Conservation (phyloP, 2,113 vertebrate genomes). For the Oncorhynchus clarkii region DNA sequence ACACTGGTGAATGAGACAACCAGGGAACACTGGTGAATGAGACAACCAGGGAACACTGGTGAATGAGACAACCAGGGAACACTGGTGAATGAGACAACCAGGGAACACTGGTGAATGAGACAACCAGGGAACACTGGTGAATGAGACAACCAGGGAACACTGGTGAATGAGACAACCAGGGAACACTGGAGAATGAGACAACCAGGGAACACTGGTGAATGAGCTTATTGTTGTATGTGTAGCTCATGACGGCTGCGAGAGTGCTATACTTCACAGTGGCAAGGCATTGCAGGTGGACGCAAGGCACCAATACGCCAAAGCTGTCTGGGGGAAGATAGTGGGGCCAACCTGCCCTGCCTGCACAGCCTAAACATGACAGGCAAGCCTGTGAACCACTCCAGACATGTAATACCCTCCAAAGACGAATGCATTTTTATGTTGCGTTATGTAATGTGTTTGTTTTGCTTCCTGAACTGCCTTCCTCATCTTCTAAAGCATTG, state of each 20-base stretch:
- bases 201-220: constrained; percentile 37
- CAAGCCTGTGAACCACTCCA: constrained; percentile 24
- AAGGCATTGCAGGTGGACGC: constrained; percentile 20
- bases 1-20: too few species aligned
- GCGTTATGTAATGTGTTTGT: background rate
- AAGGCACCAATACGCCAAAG: constrained; percentile 7
- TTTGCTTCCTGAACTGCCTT: background rate
- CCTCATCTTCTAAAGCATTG: background rate
- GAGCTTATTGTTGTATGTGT: constrained; percentile 79
- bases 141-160: too few species aligned
- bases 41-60: too few species aligned
- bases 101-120: too few species aligned
- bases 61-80: too few species aligned
- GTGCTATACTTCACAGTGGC: constrained; percentile 49
- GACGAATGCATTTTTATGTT: background rate
- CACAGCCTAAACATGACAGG: constrained; percentile 17
- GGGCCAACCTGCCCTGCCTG: constrained; percentile 47
- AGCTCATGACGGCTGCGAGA: constrained; percentile 70
- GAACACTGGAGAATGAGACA: too few species aligned
- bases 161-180: too few species aligned
- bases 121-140: too few species aligned
- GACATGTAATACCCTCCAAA: background rate
- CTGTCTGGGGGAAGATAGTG: background rate
- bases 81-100: too few species aligned
- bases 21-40: too few species aligned